Evolutionary conservation across 1,140 invertebrate species (phyloP).

Genomic region (Drosophila sturtevanti): DNA sequence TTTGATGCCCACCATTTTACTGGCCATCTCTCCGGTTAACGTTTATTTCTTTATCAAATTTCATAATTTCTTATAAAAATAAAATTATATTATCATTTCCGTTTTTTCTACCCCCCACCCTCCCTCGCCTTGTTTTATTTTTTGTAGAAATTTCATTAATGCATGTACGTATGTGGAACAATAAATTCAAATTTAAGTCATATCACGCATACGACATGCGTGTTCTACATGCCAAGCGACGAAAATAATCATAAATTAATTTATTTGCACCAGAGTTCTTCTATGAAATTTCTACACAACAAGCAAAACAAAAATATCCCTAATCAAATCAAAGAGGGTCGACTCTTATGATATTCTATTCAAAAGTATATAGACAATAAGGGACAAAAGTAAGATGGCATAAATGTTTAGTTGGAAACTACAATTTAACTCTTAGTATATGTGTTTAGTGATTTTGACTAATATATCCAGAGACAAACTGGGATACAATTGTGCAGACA

Average conservation of each 20-base stretch:
- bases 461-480: too few relatives aligned
- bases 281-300: neutral
- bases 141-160: too few relatives aligned
- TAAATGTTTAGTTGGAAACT: too few relatives aligned
- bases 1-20: neutral
- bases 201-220: constrained; percentile 66
- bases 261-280: constrained; percentile 56
- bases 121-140: neutral
- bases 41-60: neutral
- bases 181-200: constrained; percentile 76
- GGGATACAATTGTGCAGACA: too few relatives aligned
- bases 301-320: neutral
- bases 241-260: constrained; percentile 77
- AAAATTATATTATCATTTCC: constrained; percentile 1
- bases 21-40: constrained; percentile 1
- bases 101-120: too few relatives aligned
- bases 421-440: too few relatives aligned
- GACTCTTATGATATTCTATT: too few relatives aligned
- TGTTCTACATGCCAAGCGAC: constrained; percentile 64
- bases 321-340: too few relatives aligned
- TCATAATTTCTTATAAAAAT: constrained; percentile 3
- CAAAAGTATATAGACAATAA: too few relatives aligned
- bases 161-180: constrained; percentile 1
- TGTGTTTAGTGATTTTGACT: too few relatives aligned
- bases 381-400: too few relatives aligned